phyloP scores from a whole-genome alignment of 2,797 vertebrate species.

The Pempheris klunzingeri region DNA sequence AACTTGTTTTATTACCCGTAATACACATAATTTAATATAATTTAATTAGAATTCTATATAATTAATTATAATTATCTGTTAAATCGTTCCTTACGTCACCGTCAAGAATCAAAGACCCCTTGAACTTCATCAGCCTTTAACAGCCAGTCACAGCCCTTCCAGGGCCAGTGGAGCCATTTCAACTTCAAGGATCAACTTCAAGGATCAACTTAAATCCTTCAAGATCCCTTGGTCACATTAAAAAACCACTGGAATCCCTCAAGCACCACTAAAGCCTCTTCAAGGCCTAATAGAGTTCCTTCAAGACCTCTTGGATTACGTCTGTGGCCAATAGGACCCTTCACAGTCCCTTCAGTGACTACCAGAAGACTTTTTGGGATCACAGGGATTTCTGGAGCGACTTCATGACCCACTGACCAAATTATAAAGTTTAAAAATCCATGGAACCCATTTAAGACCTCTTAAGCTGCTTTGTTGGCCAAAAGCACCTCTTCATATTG shows the following conservation, averaged over 20 bases:
- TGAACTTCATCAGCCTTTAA: background rate
- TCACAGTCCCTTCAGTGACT: background rate
- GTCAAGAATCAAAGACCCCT: background rate
- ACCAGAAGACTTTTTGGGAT: no score
- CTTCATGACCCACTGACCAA: no score
- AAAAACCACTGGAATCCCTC: background rate
- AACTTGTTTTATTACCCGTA: no score
- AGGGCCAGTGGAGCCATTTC: background rate
- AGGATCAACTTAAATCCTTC: background rate
- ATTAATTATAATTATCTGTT: no score
- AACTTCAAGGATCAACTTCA: background rate
- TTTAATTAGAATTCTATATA: no score
- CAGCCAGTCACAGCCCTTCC: background rate
- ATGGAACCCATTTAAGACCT: no score
- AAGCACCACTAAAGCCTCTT: background rate
- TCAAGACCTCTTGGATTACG: background rate
- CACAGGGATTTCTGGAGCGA: no score
- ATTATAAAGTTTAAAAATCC: no score
- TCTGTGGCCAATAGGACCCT: background rate
- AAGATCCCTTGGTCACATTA: background rate
- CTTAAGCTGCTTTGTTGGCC: no score
- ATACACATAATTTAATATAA: background rate
- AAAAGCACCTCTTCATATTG: no score
- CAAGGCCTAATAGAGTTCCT: background rate
- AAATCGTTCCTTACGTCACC: conserved; percentile 27